Evolutionary conservation across 2,888 invertebrate species (phyloP), one percentile per base, ranked within the genome.

Genomic region (Teleiodes luculella): DNA sequence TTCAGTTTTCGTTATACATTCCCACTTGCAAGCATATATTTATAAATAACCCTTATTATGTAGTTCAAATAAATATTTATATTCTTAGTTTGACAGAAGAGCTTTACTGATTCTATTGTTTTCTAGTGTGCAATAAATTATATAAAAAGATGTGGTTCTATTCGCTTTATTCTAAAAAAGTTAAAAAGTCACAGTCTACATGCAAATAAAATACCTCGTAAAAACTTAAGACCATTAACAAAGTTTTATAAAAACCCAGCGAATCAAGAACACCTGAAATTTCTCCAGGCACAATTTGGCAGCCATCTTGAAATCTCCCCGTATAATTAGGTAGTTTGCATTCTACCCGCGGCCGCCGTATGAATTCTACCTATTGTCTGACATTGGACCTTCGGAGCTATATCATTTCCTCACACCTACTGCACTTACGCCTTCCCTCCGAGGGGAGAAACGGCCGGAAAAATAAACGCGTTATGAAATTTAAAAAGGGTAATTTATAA

Each of bases 361-460:
- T 88, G 88, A 89, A 89, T 89, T 87, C 79, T 86, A 85, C 86
- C 88, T 87, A 89, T 83, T 84, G 86, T 86, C 88, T 87, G 89
- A 87, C 88, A 85, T 86, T 80, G 86, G 89, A 88, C 89, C 88
- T 86, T 73, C 61, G 80, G 58, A 81, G 86, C 86, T 88, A 88
- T 86, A 89, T 88, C 87, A 88, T 86, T 87, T 76, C 58, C 66
- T 83, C 73, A 75, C 86, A 86, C 86, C 86, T 83, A 81, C 74
- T 71, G 70, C 74, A 70, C 77, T 74, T 71, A 69, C 62, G 63
- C 67, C 67, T 63, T 64, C 63, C 62, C 55, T 53, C 30, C 36
- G 31, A 64, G 68, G 74, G 72, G 66, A 59, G 60, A 65, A 67
- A 63, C 65, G 72, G 68, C 65, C 64, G 71, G 70, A 76, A 78